Conservation (phyloP, 2,113 vertebrate species). For the Solea solea region DNA sequence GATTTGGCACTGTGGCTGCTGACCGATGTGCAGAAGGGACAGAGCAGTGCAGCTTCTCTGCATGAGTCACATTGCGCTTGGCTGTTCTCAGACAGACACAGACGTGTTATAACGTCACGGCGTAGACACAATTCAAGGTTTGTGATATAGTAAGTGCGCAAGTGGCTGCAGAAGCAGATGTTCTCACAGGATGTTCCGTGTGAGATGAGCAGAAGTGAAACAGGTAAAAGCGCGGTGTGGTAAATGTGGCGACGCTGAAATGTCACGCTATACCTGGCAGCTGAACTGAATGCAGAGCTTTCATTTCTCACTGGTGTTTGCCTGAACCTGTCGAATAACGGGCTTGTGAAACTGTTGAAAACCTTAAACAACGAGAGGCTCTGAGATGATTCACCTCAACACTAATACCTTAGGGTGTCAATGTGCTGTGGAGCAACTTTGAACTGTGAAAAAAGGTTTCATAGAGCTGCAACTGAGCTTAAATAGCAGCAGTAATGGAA, state of each 20-base stretch:
- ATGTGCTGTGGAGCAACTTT: background rate
- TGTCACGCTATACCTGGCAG: conserved; percentile 38
- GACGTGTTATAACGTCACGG: background rate
- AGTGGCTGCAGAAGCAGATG: conserved; percentile 25
- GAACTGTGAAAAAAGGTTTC: background rate
- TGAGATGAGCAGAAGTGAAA: conserved; percentile 70
- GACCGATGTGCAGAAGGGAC: background rate
- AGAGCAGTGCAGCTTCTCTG: conserved; percentile 5
- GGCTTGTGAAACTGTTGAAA: background rate
- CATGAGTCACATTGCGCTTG: conserved; percentile 22
- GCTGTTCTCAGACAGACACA: conserved; percentile 2
- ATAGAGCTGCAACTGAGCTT: background rate
- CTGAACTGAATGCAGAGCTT: background rate
- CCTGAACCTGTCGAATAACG: background rate
- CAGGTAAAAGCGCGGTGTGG: conserved; percentile 27
- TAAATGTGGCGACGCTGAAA: conserved; percentile 42
- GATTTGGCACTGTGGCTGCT: conserved; percentile 24
- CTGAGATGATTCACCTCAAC: too few relatives aligned
- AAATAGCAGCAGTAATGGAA: background rate
- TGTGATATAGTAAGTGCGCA: background rate
- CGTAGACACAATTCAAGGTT: conserved; percentile 7
- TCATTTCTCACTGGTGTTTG: background rate
- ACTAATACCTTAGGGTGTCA: too few relatives aligned
- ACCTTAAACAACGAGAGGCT: too few relatives aligned
- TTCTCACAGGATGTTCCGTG: conserved; percentile 54